These are phyloP conservation scores for Athalia rosae DNA, from an alignment of 2,888 invertebrate species.

Conservation along the genomic window DNA sequence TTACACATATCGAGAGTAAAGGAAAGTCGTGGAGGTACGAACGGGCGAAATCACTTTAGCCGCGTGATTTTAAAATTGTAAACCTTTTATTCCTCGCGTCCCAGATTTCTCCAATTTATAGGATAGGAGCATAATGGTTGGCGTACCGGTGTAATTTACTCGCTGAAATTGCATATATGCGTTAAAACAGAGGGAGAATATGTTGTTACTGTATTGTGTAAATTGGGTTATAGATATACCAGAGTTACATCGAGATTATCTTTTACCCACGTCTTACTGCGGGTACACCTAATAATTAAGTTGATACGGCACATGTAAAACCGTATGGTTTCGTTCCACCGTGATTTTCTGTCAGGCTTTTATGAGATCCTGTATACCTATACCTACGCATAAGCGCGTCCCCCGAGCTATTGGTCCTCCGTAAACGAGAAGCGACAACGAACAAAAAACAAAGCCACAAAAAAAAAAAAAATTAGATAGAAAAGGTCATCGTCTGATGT, in stretches of 20 bases:
- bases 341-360: constrained; percentile 19
- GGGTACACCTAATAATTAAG: constrained; percentile 37
- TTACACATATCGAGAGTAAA: no score
- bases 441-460: constrained; percentile 5
- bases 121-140: neutral
- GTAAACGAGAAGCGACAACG: constrained; percentile 26
- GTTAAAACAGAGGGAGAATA: neutral
- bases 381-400: no score
- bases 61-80: no score
- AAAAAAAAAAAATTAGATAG: neutral
- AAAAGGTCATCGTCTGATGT: neutral
- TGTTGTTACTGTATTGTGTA: neutral
- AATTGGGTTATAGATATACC: neutral
- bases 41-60: no score
- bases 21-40: no score
- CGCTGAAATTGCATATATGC: neutral
- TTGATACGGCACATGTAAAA: neutral
- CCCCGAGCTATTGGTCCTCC: constrained; percentile 12
- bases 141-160: neutral
- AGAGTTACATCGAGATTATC: constrained; percentile 17
- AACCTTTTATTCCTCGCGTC: constrained; percentile 6
- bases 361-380: constrained; percentile 14
- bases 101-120: constrained; percentile 30
- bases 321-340: constrained; percentile 30
- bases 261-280: constrained; percentile 5